Conservation (phyloP, 2,113 vertebrate genomes). For the Indicator maculatus region DNA sequence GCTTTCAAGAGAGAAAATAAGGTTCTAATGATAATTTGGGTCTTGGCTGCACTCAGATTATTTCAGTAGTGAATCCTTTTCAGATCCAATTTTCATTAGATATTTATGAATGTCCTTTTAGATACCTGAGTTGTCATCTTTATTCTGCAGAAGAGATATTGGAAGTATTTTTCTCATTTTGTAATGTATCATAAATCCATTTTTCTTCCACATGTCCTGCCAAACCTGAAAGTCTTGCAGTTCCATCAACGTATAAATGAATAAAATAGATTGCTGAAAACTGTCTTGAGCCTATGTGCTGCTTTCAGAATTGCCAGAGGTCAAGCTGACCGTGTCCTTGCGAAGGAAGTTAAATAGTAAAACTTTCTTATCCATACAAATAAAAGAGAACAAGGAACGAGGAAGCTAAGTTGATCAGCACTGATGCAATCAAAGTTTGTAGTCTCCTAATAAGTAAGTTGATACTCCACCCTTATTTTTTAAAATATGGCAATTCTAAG, state of each 20-base stretch:
- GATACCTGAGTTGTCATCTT: not conserved
- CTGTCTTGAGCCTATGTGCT: not conserved
- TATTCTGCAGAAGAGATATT: not conserved
- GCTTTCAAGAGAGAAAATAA: slow-evolving; percentile 50
- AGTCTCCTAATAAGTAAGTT: not conserved
- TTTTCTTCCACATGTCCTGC: not conserved
- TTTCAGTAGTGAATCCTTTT: slow-evolving; percentile 22
- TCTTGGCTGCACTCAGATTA: slow-evolving; percentile 3
- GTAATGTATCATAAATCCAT: not conserved
- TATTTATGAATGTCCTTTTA: not conserved
- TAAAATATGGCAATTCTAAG: not conserved
- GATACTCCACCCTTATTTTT: slow-evolving; percentile 23
- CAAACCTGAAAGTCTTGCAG: slow-evolving; percentile 39
- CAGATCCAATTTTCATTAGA: not conserved
- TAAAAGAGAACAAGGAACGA: slow-evolving; percentile 43
- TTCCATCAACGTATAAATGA: slow-evolving; percentile 16
- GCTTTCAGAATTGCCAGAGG: slow-evolving; percentile 1
- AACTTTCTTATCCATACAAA: slow-evolving; percentile 29
- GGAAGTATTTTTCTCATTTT: not conserved
- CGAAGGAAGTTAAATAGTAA: slow-evolving; percentile 35
- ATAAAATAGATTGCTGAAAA: slow-evolving; percentile 31
- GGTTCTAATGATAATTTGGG: slow-evolving; percentile 51
- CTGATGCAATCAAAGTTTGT: slow-evolving; percentile 5
- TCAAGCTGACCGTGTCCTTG: slow-evolving; percentile 22
- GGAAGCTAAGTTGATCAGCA: slow-evolving; percentile 10